Evolutionary conservation across 2,797 vertebrate species (phyloP).

Genomic region (Myripristis jacobus): DNA sequence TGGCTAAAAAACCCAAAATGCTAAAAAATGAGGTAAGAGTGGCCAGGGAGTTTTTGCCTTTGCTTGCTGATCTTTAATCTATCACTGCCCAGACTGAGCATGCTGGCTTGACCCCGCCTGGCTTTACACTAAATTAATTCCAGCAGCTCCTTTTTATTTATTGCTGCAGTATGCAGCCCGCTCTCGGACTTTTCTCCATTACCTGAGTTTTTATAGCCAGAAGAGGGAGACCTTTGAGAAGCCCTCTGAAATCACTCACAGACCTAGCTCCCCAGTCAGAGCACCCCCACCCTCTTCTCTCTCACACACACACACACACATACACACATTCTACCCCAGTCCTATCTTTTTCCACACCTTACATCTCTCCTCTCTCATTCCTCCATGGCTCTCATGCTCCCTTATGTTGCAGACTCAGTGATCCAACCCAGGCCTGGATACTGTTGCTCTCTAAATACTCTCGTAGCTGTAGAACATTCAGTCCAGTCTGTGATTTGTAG

Average conservation of each 20-base stretch:
- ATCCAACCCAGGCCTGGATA: conserved; percentile 46
- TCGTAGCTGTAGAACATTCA: conserved; percentile 30
- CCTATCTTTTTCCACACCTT: conserved; percentile 22
- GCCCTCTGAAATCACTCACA: conserved; percentile 77
- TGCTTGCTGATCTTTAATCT: conserved; percentile 80
- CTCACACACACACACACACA: conserved; percentile 24
- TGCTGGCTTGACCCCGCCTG: conserved; percentile 75
- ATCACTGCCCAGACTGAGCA: conserved; percentile 77
- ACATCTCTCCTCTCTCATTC: conserved; percentile 45
- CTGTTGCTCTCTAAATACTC: conserved; percentile 34
- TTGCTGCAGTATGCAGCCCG: conserved; percentile 72
- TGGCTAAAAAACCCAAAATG: conserved; percentile 53
- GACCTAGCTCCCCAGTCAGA: conserved; percentile 54
- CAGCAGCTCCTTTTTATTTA: conserved; percentile 80
- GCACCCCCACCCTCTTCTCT: conserved; percentile 1
- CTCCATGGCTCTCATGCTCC: conserved; percentile 31
- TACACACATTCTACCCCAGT: conserved; percentile 23
- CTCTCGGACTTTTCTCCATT: conserved; percentile 76
- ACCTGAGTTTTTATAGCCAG: conserved; percentile 72
- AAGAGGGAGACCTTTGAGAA: conserved; percentile 77
- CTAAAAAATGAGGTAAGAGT: conserved; percentile 65
- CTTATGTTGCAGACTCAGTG: conserved; percentile 44
- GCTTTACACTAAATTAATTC: conserved; percentile 81
- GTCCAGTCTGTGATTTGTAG: conserved; percentile 28
- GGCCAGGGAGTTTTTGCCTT: conserved; percentile 71